Percentiles rank a stretch among this genome's conserved stretches.
These are phyloP conservation scores for Keiferia lycopersicella DNA, from an alignment of 2,888 invertebrate genomes.

Conservation along the genomic window DNA sequence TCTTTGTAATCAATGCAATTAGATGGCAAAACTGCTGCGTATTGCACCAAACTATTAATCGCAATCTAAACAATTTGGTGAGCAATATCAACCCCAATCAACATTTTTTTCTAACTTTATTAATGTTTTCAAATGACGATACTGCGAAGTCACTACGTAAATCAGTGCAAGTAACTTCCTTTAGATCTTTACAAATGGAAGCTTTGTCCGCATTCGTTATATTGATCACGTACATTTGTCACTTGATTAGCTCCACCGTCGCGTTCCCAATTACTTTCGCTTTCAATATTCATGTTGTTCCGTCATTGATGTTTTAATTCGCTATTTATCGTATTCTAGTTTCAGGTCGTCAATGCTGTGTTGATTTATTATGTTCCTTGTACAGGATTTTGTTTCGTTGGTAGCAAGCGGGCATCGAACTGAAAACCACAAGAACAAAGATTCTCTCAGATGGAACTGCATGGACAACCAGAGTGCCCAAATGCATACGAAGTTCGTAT, in stretches of 20 bases:
- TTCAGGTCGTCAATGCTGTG: slow-evolving; percentile 31
- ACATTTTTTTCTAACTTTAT: neutral
- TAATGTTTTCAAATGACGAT: neutral
- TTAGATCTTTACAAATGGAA: slow-evolving; percentile 11
- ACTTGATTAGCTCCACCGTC: slow-evolving; percentile 36
- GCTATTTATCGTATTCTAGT: slow-evolving; percentile 35
- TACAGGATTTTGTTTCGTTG: neutral
- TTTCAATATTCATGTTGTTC: slow-evolving; percentile 62
- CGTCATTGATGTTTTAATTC: slow-evolving; percentile 49
- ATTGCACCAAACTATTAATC: slow-evolving; percentile 7
- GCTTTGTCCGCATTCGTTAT: slow-evolving; percentile 27
- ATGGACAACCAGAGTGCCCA: no score
- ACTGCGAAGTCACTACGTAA: slow-evolving; percentile 5
- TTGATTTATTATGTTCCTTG: slow-evolving; percentile 1
- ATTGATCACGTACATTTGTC: slow-evolving; percentile 35
- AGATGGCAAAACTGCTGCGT: neutral
- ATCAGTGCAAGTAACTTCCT: slow-evolving; percentile 16
- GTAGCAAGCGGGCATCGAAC: slow-evolving; percentile 53
- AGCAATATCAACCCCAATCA: slow-evolving; percentile 2
- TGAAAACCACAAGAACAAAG: slow-evolving; percentile 11
- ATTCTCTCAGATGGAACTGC: no score
- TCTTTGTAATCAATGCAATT: neutral
- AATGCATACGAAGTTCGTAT: no score
- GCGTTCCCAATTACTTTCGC: slow-evolving; percentile 48
- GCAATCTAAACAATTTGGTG: neutral